Percentiles rank a stretch among this genome's conserved stretches.
phyloP scores from a whole-genome alignment of 1,140 invertebrate genomes.

The Diorhabda sublineata region DNA sequence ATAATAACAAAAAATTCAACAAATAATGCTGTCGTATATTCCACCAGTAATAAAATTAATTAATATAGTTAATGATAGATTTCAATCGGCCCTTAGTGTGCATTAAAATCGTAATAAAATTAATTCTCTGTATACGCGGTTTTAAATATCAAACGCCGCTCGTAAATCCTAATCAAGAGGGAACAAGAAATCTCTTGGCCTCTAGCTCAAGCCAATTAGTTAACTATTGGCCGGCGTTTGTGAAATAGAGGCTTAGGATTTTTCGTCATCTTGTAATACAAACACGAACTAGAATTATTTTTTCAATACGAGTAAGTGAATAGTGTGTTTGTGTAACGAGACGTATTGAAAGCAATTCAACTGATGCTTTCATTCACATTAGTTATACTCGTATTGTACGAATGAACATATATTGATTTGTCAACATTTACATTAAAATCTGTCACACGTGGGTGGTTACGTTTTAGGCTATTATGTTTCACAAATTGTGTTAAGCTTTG shows the following conservation, averaged over 20 bases:
- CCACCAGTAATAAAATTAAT: background rate
- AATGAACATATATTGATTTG: too few species aligned
- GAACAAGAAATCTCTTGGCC: conserved; percentile 25
- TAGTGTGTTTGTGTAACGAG: too few species aligned
- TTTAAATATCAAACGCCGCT: conserved; percentile 28
- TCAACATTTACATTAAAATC: too few species aligned
- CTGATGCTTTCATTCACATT: too few species aligned
- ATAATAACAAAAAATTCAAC: too few species aligned
- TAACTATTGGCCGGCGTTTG: conserved; percentile 28
- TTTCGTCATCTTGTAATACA: conserved; percentile 23
- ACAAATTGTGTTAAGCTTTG: too few species aligned
- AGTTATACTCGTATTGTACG: too few species aligned
- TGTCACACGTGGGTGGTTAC: too few species aligned
- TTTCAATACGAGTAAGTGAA: too few species aligned
- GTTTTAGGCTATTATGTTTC: too few species aligned
- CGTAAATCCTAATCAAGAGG: conserved; percentile 36
- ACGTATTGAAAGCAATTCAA: too few species aligned
- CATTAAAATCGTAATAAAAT: conserved; percentile 1
- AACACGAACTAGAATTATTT: background rate
- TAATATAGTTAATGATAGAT: background rate
- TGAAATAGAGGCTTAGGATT: conserved; percentile 23
- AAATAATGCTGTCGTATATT: too few species aligned
- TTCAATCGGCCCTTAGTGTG: background rate
- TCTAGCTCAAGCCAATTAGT: conserved; percentile 32
- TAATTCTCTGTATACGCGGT: background rate